Evolutionary conservation across 2,113 vertebrate genomes (phyloP).

Genomic region (Nerophis ophidion): DNA sequence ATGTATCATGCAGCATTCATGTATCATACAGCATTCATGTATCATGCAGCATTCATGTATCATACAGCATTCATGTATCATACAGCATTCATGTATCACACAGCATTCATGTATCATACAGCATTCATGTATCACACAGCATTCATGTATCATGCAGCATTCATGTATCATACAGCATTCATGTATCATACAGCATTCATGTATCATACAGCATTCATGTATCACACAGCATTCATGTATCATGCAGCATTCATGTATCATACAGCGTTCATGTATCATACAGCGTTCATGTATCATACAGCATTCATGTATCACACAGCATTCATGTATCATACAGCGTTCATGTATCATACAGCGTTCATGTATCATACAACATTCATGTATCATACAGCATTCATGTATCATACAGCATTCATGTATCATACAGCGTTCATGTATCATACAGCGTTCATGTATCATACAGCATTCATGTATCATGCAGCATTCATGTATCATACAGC

Average conservation of each 20-base stretch:
- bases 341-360: neutral
- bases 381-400: neutral
- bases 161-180: neutral
- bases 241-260: neutral
- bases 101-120: neutral
- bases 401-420: neutral
- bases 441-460: neutral
- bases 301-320: neutral
- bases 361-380: neutral
- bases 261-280: neutral
- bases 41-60: neutral
- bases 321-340: neutral
- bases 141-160: neutral
- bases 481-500: neutral
- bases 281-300: neutral
- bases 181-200: neutral
- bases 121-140: neutral
- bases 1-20: neutral
- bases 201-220: neutral
- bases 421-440: neutral
- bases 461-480: neutral
- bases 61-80: neutral
- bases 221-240: neutral
- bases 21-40: neutral
- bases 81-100: neutral